These are phyloP conservation scores for Galerucella pusilla DNA, from an alignment of 2,888 invertebrate genomes.

Conservation along the genomic window DNA sequence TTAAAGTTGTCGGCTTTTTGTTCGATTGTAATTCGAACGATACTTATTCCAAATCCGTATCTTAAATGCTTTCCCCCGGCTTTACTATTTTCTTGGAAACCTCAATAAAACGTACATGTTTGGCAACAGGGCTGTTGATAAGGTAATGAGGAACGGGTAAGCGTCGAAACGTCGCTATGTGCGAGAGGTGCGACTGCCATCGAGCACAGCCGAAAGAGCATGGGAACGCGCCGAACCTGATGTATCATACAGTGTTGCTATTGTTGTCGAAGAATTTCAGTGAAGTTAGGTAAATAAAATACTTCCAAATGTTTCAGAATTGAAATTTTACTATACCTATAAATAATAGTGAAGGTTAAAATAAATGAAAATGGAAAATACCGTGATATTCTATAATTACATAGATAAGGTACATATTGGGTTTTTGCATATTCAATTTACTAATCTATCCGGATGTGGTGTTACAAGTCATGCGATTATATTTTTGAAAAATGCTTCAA, in stretches of 20 bases:
- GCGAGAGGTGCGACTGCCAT: slow-evolving; percentile 37
- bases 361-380: no score
- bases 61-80: not conserved
- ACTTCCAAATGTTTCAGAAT: not conserved
- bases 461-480: no score
- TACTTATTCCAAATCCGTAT: no score
- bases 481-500: no score
- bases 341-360: no score
- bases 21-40: no score
- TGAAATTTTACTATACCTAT: no score
- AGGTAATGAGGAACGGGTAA: slow-evolving; percentile 20
- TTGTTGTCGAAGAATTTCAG: slow-evolving; percentile 37
- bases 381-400: no score
- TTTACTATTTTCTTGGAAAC: not conserved
- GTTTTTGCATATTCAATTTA: no score
- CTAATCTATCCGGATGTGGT: no score
- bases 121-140: not conserved
- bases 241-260: slow-evolving; percentile 50
- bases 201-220: slow-evolving; percentile 53
- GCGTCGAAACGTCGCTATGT: slow-evolving; percentile 38
- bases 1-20: no score
- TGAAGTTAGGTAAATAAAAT: slow-evolving; percentile 21
- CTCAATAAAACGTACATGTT: slow-evolving; percentile 29
- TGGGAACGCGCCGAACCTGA: slow-evolving; percentile 59
- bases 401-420: no score